Base-by-base conservation (phyloP, 2,888 invertebrate genomes). In the Drosophila trichaetosa region DNA sequence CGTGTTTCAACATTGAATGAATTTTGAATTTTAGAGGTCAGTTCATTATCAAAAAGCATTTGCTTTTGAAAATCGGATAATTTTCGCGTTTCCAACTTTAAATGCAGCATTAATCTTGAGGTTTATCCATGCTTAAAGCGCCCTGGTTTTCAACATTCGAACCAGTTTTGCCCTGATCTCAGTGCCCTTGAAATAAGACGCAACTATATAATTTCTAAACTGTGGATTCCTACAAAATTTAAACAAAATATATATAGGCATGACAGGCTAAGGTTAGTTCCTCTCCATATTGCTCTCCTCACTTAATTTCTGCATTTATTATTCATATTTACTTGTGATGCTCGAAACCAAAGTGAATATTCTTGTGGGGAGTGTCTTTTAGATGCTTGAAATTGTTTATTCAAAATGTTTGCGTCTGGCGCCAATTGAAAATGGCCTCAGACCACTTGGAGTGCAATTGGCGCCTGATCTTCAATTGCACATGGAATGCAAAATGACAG, bases 401-500 rank as follows among this genome's bases (percentile, higher is more conserved):
- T 54, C 48, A 18, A 72, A 61, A 54, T 69, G 72, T 52, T 53
- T 33, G 66, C 61, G 80, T 65, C 78, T 78, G 78, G 80, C 80
- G 80, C 80, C 78, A 69, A 72, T 65, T 76, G 61, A 56, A 63
- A 36, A 54, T 24, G 59, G 51, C 79, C 29, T 62, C 34, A 56
- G 56, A 56, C 65, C 75, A 79, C 62, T 74, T 70, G 58, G 42
- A 60, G 38, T 68, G 68, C 51, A 72, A 60, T 68, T 76, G 78
- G 76, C 78, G 78, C 80, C 80, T 59, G 76, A 73, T 63, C 67
- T 68, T 73, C 61, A 76, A 69, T 76, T 81, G 70, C 76, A 49
- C 48, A 69, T 51, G 68, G 59, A 69, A 74, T 80, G 80, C 68
- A 62, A 74, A 66, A 62, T n/a, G 54, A 56, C 56, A 68, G 54